Evolutionary conservation across 2,797 vertebrate genomes (phyloP), one percentile per base, ranked within the genome.

Genomic region (Danio tinwini): DNA sequence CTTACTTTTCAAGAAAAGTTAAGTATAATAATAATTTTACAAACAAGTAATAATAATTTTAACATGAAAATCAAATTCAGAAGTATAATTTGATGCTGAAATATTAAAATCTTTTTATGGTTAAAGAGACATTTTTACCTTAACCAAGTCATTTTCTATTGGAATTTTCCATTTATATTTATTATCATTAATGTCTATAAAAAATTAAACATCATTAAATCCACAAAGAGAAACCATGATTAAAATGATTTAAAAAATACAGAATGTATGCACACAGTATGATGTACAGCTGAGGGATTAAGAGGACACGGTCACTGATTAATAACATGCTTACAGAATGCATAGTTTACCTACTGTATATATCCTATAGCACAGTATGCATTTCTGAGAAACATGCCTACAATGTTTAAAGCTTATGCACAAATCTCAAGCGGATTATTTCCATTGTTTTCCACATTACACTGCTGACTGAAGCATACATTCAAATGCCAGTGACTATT

Each of bases 361-460:
- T 16, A 72, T 44, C 17, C 1, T 29, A 29, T 44, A 71, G 12
- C 7, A 4, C 0, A 3, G 11, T 72, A 56, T 72, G 17, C 39
- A 58, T 55, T 56, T 55, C 68, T 8, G 39, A 21, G 50, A 56
- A 71, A 44, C 11, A 14, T 72, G 40, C 53, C 17, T 21, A 29
- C 53, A 58, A 16, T 0, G 21, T 2, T 61, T 44, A 49, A 0
- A 29, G 44, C 4, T 74, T 74, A 59, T 11, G 45, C 64, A 42
- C 21, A 76, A 40, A 65, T 56, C 39, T 67, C 19, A 67, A 58
- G 21, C 44, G 55, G n/a, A 42, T 78, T 56, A 39, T 39, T 40
- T 59, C 39, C 29, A 1, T 78, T 71, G 44, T 71, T 62, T 53
- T 42, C 44, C 67, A 37, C 50, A 44, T 42, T 56, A 53, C 65